phyloP scores from a whole-genome alignment of 2,113 vertebrate species.

The Microtus montanus region DNA sequence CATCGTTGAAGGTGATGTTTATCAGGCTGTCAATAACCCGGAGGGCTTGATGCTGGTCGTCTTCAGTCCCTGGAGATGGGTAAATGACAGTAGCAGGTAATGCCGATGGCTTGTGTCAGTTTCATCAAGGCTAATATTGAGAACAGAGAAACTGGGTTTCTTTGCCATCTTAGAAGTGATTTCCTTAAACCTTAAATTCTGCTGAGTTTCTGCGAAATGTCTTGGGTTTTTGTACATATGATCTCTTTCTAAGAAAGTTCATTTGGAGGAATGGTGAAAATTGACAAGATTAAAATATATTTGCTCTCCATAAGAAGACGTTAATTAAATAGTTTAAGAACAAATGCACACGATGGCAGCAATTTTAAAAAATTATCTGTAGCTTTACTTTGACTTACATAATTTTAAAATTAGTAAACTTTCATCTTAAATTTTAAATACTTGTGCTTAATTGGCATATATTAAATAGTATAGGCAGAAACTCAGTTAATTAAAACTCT shows the following conservation, averaged over 20 bases:
- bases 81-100: background rate
- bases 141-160: background rate
- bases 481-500: constrained; percentile 17
- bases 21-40: background rate
- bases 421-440: constrained; percentile 14
- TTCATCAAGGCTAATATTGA: background rate
- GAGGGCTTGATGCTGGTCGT: background rate
- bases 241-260: constrained; percentile 32
- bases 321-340: constrained; percentile 39
- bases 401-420: constrained; percentile 25
- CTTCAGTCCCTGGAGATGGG: background rate
- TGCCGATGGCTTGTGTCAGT: background rate
- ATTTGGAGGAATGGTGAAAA: background rate
- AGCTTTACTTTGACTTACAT: constrained; percentile 25
- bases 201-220: background rate
- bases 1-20: background rate
- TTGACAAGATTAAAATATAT: constrained; percentile 45
- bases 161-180: constrained; percentile 30
- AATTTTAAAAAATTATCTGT: background rate
- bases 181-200: constrained; percentile 41
- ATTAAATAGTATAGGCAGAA: background rate
- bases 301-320: background rate
- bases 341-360: background rate
- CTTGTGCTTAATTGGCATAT: background rate
- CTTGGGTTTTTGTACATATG: constrained; percentile 19